phyloP scores from a whole-genome alignment of 2,888 invertebrate species.

The Uropetala carovei region DNA sequence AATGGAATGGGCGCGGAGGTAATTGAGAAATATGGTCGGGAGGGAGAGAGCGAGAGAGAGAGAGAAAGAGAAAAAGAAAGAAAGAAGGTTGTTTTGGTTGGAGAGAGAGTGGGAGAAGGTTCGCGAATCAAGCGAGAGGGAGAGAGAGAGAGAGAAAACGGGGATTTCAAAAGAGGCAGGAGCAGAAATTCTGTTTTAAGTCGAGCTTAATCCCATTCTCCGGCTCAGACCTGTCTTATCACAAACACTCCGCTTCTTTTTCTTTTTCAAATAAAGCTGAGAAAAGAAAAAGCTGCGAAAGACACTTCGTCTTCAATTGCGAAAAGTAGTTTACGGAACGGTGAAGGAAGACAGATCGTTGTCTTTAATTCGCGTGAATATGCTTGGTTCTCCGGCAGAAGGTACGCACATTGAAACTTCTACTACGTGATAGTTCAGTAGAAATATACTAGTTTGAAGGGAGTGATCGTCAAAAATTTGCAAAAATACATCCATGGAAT shows the following conservation, averaged over 20 bases:
- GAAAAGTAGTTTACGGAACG: slow-evolving; percentile 7
- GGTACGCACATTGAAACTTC: too few species aligned
- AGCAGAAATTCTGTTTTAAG: neutral
- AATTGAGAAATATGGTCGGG: slow-evolving; percentile 58
- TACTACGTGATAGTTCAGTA: too few species aligned
- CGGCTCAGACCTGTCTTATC: slow-evolving; percentile 1
- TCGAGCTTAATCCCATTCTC: slow-evolving; percentile 19
- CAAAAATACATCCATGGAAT: too few species aligned
- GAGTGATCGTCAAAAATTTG: too few species aligned
- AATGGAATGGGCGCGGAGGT: slow-evolving; percentile 42
- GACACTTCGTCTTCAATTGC: neutral
- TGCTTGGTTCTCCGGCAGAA: neutral
- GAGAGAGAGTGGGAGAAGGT: neutral
- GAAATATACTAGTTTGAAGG: too few species aligned
- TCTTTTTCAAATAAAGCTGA: neutral
- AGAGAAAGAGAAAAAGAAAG: neutral
- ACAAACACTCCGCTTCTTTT: neutral
- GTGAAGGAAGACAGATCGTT: neutral
- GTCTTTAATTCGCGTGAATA: neutral
- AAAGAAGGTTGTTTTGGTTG: neutral
- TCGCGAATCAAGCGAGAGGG: neutral
- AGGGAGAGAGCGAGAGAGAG: neutral
- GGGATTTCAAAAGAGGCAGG: neutral
- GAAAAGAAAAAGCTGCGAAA: neutral
- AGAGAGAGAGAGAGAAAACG: neutral